Percentiles rank a stretch among this genome's conserved stretches.
phyloP scores from a whole-genome alignment of 2,888 invertebrate genomes.

The Netelia virgata region DNA sequence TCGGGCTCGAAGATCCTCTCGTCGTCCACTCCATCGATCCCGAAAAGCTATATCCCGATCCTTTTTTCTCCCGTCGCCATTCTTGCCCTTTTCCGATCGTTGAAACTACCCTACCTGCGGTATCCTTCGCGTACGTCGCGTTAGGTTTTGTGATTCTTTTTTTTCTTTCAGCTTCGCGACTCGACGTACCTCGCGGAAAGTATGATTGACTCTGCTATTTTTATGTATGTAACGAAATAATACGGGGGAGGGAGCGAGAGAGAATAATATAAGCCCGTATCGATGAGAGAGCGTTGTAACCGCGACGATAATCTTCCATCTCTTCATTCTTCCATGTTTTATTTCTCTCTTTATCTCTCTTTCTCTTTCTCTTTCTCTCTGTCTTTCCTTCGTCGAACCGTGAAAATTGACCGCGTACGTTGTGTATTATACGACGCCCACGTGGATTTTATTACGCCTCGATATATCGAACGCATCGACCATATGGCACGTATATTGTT shows the following conservation, averaged over 20 bases:
- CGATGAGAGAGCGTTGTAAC: not conserved
- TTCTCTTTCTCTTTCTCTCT: conserved; percentile 20
- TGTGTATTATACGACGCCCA: conserved; percentile 32
- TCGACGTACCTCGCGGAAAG: conserved; percentile 16
- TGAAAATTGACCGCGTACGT: conserved; percentile 47
- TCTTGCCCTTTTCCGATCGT: conserved; percentile 19
- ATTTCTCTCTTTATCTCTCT: too few species aligned
- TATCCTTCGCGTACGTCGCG: conserved; percentile 10
- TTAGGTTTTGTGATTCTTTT: conserved; percentile 8
- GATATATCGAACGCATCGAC: not conserved
- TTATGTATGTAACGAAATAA: conserved; percentile 32
- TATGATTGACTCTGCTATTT: conserved; percentile 47
- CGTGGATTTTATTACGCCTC: not conserved
- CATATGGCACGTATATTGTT: not conserved
- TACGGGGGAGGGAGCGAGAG: not conserved
- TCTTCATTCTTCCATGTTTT: not conserved
- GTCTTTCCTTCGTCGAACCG: conserved; percentile 28
- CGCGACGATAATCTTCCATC: conserved; percentile 8
- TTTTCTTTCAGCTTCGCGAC: conserved; percentile 28
- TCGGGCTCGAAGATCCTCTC: not conserved
- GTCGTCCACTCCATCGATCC: not conserved
- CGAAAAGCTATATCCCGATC: conserved; percentile 2
- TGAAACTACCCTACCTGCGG: not conserved
- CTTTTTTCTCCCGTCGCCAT: not conserved
- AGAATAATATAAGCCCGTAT: not conserved